Evolutionary conservation across 2,797 vertebrate species (phyloP).

Genomic region (Babyrousa celebensis): DNA sequence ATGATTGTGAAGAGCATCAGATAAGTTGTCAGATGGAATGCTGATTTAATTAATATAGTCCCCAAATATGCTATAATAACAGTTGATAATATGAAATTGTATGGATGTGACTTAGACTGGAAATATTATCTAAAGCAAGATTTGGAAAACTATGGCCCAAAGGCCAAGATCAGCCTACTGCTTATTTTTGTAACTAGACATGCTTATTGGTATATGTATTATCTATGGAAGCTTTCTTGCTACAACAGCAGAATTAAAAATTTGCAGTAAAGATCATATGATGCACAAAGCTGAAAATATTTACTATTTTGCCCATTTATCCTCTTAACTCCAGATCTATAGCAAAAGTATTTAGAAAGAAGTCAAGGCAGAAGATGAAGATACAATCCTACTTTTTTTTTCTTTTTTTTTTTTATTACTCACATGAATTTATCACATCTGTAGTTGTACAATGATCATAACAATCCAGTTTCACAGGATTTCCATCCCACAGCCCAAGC

Average conservation of each 20-base stretch:
- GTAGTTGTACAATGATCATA: no score
- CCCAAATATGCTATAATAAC: not conserved
- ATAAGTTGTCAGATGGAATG: not conserved
- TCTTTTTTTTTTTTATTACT: no score
- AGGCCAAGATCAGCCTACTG: not conserved
- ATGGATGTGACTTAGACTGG: not conserved
- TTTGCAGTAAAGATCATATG: not conserved
- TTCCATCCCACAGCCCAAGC: no score
- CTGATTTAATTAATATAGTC: slow-evolving; percentile 41
- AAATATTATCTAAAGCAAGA: not conserved
- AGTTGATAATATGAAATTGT: not conserved
- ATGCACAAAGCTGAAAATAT: not conserved
- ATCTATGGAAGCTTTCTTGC: not conserved
- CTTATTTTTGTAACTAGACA: slow-evolving; percentile 6
- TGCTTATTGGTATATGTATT: not conserved
- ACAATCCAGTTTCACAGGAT: no score
- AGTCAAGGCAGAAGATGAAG: not conserved
- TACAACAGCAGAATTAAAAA: not conserved
- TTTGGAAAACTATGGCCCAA: not conserved
- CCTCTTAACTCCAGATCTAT: not conserved
- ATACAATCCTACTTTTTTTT: not conserved
- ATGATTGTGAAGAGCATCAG: slow-evolving; percentile 8
- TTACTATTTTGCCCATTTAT: not conserved
- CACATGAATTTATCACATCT: no score
- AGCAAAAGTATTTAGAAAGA: not conserved